Percentiles rank a stretch among this genome's conserved stretches.
phyloP scores from a whole-genome alignment of 2,888 invertebrate species.

The Gisinianus flammeolus region DNA sequence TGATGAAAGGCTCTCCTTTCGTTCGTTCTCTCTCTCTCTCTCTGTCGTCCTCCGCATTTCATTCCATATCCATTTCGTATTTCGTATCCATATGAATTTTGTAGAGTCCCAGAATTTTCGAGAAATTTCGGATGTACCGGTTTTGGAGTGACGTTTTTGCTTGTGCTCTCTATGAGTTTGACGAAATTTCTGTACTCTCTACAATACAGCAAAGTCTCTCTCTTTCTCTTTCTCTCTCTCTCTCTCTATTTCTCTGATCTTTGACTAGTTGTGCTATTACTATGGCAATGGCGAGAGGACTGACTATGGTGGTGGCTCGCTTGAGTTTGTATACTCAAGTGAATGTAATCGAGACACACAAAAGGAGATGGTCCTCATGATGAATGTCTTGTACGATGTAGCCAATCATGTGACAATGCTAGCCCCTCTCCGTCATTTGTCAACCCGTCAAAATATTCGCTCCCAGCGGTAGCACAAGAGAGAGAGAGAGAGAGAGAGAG shows the following conservation, averaged over 20 bases:
- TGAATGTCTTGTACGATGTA: constrained; percentile 57
- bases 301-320: background rate
- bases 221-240: too few species aligned
- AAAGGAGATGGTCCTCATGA: constrained; percentile 51
- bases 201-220: too few species aligned
- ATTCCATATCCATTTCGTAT: constrained; percentile 17
- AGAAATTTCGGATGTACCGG: too few species aligned
- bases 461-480: constrained; percentile 42
- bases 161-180: too few species aligned
- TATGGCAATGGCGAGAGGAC: background rate
- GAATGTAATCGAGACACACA: constrained; percentile 35
- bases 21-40: background rate
- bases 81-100: constrained; percentile 15
- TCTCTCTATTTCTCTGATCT: too few species aligned
- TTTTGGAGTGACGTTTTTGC: too few species aligned
- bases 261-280: background rate
- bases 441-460: constrained; percentile 54
- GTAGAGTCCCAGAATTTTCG: too few species aligned
- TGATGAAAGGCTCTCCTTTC: constrained; percentile 22
- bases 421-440: constrained; percentile 56
- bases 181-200: too few species aligned
- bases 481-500: background rate
- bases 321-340: constrained; percentile 21
- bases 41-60: constrained; percentile 27
- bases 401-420: constrained; percentile 58